Conservation (phyloP, 2,888 invertebrate genomes). For the Metellina segmentata region DNA sequence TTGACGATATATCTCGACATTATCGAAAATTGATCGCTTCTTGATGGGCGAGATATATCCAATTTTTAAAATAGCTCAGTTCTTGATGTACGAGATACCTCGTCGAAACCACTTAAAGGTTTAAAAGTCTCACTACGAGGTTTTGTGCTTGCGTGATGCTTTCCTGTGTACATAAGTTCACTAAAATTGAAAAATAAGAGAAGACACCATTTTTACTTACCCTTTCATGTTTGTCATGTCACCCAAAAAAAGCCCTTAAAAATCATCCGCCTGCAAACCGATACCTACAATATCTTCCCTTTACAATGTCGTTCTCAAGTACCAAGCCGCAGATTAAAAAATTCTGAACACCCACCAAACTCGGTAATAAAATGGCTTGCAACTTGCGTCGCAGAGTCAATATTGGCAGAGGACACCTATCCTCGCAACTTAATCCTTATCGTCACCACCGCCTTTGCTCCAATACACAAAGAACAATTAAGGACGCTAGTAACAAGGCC, state of each 20-base stretch:
- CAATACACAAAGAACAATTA: conserved; percentile 51
- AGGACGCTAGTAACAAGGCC: conserved; percentile 42
- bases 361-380: background rate
- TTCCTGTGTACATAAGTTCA: no score
- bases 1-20: no score
- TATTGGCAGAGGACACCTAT: conserved; percentile 33
- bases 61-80: no score
- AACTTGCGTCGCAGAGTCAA: background rate
- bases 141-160: no score
- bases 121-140: no score
- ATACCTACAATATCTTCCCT: background rate
- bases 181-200: no score
- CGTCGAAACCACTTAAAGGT: no score
- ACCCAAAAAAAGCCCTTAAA: background rate
- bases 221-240: no score
- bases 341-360: background rate
- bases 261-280: background rate
- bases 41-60: no score
- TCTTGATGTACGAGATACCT: no score
- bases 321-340: background rate
- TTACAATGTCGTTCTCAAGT: background rate
- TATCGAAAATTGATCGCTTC: no score
- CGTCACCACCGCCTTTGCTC: conserved; percentile 5
- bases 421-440: conserved; percentile 32
- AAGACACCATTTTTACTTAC: no score